A percentile compares a stretch with the other conserved stretches of the same genome.
Evolutionary conservation across 2,113 vertebrate species (phyloP).

Genomic region (Phodopus roborovskii): DNA sequence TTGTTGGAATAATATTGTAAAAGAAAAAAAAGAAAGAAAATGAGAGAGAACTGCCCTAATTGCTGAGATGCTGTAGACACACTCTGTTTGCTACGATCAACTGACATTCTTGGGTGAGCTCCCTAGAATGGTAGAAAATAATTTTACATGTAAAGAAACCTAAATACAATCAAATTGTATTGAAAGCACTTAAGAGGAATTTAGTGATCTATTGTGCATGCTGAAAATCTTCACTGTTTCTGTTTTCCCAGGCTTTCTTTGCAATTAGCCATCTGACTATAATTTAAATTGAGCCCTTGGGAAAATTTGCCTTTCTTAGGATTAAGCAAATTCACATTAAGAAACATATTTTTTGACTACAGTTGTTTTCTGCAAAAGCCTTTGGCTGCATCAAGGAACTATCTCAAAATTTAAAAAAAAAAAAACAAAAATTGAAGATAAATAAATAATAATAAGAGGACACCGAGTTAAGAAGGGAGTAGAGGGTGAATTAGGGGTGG

Average conservation of each 20-base stretch:
- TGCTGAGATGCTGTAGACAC: not conserved
- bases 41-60: rapidly evolving
- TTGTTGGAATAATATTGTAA: not conserved
- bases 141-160: not conserved
- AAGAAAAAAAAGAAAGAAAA: not conserved
- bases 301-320: constrained; percentile 7
- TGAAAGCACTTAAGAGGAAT: not conserved
- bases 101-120: not conserved
- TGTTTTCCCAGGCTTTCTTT: not conserved
- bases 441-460: not conserved
- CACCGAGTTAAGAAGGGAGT: no score
- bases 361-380: not conserved
- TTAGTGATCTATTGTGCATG: not conserved
- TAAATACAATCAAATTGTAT: not conserved
- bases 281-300: constrained; percentile 43
- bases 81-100: not conserved
- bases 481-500: not conserved
- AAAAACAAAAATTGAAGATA: not conserved
- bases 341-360: constrained; percentile 21
- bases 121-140: not conserved
- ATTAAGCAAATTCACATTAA: constrained; percentile 31
- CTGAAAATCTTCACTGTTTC: not conserved
- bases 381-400: constrained; percentile 61
- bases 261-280: constrained; percentile 12
- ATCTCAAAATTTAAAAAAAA: not conserved